Conservation (phyloP, 2,797 vertebrate genomes). For the Anniella stebbinsi region DNA sequence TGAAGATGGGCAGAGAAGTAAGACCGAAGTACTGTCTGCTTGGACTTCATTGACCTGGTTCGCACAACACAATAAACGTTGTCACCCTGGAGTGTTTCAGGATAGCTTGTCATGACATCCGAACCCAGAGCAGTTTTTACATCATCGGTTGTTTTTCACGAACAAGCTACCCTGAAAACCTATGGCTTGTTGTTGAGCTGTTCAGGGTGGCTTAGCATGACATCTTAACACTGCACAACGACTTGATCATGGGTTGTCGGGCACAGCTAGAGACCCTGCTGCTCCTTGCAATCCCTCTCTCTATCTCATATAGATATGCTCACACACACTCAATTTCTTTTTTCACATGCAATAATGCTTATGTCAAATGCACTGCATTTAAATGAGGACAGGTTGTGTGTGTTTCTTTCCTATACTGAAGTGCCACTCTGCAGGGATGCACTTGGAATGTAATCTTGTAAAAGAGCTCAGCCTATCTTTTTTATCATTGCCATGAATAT, state of each 20-base stretch:
- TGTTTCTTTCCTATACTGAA: neutral
- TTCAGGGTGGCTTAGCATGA: no score
- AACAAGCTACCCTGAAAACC: no score
- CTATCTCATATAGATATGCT: neutral
- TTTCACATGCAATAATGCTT: neutral
- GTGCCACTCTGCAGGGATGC: neutral
- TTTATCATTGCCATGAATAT: neutral
- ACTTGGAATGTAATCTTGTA: neutral
- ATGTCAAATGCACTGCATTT: neutral
- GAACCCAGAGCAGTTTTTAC: no score
- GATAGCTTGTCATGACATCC: no score
- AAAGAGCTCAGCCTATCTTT: neutral
- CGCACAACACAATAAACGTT: no score
- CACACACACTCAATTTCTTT: neutral
- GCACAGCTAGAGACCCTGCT: no score
- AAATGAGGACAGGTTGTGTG: neutral
- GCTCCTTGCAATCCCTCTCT: no score
- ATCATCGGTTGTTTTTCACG: no score
- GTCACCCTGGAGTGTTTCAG: no score
- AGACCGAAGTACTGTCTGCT: neutral
- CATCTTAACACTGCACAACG: no score
- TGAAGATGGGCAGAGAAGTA: neutral
- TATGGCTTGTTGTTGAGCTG: no score
- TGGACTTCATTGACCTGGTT: neutral
- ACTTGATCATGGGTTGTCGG: no score